These are phyloP conservation scores for Drosophila aldrichi DNA, from an alignment of 2,888 invertebrate genomes.

Conservation along the genomic window DNA sequence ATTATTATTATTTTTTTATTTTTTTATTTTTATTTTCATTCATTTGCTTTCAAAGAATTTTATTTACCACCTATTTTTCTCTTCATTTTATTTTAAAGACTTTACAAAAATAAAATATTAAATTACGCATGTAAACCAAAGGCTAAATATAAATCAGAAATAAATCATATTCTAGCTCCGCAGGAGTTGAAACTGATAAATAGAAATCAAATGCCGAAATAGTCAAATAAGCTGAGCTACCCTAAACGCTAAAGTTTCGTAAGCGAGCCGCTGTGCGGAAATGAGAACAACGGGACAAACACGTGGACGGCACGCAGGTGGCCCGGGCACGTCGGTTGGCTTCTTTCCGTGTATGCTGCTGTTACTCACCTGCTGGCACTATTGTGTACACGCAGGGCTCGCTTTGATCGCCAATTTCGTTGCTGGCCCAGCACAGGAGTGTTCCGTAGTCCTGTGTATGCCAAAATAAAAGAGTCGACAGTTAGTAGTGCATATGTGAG, in stretches of 20 bases:
- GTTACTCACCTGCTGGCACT: constrained; percentile 89
- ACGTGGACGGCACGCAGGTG: constrained; percentile 10
- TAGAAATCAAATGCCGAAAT: background rate
- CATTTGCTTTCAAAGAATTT: too few species aligned
- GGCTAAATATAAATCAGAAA: background rate
- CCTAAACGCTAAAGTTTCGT: background rate
- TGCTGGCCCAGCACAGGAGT: constrained; percentile 90
- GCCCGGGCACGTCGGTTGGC: constrained; percentile 22
- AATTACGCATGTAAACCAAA: background rate
- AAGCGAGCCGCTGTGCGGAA: constrained; percentile 29
- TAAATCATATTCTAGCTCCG: background rate
- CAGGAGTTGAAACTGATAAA: background rate
- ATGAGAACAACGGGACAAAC: constrained; percentile 51
- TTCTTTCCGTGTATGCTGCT: constrained; percentile 7
- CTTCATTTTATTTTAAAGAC: too few species aligned
- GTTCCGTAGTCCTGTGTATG: constrained; percentile 89
- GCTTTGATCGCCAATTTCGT: constrained; percentile 90
- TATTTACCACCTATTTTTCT: too few species aligned
- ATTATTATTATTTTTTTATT: too few species aligned
- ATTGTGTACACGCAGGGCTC: constrained; percentile 91
- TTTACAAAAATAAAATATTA: background rate
- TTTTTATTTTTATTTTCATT: too few species aligned
- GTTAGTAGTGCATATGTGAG: background rate
- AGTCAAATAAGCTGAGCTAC: constrained; percentile 1
- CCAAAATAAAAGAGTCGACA: constrained; percentile 21